phyloP scores from a whole-genome alignment of 2,113 vertebrate genomes.

The Cephalophus harveyi region DNA sequence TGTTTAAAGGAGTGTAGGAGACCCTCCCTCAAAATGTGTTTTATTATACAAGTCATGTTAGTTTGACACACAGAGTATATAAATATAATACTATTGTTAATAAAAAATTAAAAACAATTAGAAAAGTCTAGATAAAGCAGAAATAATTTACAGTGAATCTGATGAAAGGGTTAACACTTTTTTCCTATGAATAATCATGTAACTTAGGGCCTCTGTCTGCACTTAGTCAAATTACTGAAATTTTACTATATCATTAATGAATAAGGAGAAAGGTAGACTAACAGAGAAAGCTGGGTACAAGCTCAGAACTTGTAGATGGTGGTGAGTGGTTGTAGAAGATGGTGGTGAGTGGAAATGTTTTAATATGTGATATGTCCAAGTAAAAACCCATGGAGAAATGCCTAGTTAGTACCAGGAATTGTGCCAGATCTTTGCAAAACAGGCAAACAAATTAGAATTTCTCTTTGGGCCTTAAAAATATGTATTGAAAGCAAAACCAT shows the following conservation, averaged over 20 bases:
- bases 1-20: background rate
- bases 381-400: background rate
- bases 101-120: background rate
- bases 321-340: background rate
- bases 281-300: background rate
- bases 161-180: background rate
- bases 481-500: background rate
- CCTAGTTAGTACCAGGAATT: background rate
- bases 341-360: background rate
- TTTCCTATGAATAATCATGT: background rate
- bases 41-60: background rate
- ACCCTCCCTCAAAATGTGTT: background rate
- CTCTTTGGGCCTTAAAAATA: slow-evolving; percentile 29
- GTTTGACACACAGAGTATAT: background rate
- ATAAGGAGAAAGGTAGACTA: background rate
- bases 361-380: background rate
- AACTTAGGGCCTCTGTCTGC: background rate
- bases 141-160: background rate
- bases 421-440: background rate
- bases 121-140: background rate
- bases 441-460: slow-evolving; percentile 5
- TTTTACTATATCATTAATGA: background rate
- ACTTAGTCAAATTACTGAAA: background rate
- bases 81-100: background rate
- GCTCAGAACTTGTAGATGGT: background rate